Evolutionary conservation across 2,797 vertebrate species (phyloP).

Genomic region (Mionectes olivaceus): DNA sequence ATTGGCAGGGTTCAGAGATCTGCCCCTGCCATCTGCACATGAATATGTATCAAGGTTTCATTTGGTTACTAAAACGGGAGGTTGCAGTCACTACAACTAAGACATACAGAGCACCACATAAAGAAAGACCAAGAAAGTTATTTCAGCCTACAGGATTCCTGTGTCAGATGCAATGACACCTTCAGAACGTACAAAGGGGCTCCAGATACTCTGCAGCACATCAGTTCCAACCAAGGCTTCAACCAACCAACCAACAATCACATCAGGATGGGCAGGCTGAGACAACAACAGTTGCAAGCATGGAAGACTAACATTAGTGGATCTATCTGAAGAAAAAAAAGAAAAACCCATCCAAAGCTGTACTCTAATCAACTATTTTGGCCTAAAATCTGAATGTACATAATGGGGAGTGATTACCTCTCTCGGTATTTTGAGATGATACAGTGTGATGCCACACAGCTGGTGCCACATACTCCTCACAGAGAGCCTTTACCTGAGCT

Average conservation of each 20-base stretch:
- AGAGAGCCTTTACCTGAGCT: not conserved
- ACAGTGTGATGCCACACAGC: fast-evolving
- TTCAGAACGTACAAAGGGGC: not conserved
- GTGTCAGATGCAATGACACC: not conserved
- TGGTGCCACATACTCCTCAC: not conserved
- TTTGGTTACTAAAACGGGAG: not conserved
- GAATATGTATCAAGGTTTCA: not conserved
- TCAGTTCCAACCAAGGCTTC: not conserved
- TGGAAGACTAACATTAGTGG: not conserved
- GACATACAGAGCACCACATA: not conserved
- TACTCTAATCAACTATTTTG: not conserved
- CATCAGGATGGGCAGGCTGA: not conserved
- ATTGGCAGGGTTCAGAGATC: not conserved
- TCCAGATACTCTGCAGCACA: not conserved
- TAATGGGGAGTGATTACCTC: fast-evolving
- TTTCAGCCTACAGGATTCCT: not conserved
- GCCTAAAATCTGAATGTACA: not conserved
- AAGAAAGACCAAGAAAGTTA: not conserved
- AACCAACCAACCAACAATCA: not conserved
- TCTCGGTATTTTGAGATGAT: not conserved
- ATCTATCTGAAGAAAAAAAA: not conserved
- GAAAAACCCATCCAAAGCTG: not conserved
- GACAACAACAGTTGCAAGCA: not conserved
- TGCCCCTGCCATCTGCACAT: not conserved
- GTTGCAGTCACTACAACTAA: not conserved